phyloP scores from a whole-genome alignment of 92 coral and sea anemone species.

The Umimayanthus kanabou region DNA sequence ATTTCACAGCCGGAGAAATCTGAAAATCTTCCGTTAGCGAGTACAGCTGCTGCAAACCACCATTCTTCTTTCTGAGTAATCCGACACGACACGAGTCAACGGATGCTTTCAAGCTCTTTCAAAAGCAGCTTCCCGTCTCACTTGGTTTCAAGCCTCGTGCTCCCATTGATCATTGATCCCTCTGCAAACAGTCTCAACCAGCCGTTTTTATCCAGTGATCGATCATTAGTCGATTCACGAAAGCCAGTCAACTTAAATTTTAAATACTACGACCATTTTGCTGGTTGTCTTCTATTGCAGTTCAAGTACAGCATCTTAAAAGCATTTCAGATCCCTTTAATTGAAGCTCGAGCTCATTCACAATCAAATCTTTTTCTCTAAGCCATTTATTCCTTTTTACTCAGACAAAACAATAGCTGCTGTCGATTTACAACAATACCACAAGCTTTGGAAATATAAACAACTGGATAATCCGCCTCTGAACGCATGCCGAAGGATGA shows the following conservation, averaged over 20 bases:
- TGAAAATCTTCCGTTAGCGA: neutral
- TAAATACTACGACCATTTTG: neutral
- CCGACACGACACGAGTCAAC: neutral
- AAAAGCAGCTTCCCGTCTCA: neutral
- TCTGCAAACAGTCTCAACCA: neutral
- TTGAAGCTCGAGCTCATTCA: neutral
- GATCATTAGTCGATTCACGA: neutral
- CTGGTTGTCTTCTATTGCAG: neutral
- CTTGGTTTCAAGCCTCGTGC: neutral
- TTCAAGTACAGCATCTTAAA: neutral
- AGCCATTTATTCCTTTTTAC: neutral
- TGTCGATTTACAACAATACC: neutral
- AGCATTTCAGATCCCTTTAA: neutral
- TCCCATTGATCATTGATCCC: neutral
- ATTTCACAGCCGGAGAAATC: slow-evolving; percentile 11
- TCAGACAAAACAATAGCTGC: neutral
- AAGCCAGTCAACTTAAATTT: neutral
- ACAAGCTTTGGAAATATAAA: neutral
- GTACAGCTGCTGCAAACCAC: neutral
- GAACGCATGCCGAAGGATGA: slow-evolving; percentile 23
- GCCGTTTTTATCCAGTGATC: neutral
- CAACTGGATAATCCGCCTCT: neutral
- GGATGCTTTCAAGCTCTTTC: neutral
- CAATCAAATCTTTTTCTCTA: neutral
- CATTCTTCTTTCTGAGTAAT: neutral